phyloP scores from a whole-genome alignment of 2,797 vertebrate genomes.

The Pseudopleuronectes americanus region DNA sequence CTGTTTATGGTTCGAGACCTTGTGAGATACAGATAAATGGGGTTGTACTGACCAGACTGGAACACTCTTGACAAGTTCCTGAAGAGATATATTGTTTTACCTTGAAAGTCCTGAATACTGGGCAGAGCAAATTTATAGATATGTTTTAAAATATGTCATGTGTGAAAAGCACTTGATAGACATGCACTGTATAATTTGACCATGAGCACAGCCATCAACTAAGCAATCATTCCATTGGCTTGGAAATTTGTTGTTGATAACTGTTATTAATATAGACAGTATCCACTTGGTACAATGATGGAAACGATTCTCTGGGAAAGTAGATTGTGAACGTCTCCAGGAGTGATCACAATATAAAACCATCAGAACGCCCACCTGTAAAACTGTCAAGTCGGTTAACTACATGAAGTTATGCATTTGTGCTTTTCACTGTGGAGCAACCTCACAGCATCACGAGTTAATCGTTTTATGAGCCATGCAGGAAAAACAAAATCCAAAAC shows the following conservation, averaged over 20 bases:
- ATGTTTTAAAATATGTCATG: not conserved
- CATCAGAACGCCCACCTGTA: constrained; percentile 1
- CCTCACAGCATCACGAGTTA: constrained; percentile 1
- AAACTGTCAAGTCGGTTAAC: constrained; percentile 28
- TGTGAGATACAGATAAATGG: not conserved
- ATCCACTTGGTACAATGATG: not conserved
- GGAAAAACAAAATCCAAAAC: constrained; percentile 26
- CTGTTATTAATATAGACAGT: not conserved
- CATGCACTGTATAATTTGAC: too few species aligned
- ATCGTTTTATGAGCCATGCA: constrained; percentile 3
- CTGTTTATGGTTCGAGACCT: not conserved
- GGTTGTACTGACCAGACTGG: not conserved
- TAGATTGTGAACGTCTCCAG: not conserved
- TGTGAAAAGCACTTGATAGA: not conserved
- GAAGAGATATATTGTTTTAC: not conserved
- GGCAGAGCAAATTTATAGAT: not conserved
- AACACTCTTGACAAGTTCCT: not conserved
- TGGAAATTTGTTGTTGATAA: too few species aligned
- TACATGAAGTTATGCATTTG: not conserved
- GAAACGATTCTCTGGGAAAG: not conserved
- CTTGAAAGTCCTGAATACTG: not conserved
- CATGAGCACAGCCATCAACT: too few species aligned
- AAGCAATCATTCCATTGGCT: too few species aligned
- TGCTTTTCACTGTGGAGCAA: constrained; percentile 9
- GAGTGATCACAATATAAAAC: not conserved